Evolutionary conservation across 2,113 vertebrate species (phyloP).

Genomic region (Hydropotes inermis): DNA sequence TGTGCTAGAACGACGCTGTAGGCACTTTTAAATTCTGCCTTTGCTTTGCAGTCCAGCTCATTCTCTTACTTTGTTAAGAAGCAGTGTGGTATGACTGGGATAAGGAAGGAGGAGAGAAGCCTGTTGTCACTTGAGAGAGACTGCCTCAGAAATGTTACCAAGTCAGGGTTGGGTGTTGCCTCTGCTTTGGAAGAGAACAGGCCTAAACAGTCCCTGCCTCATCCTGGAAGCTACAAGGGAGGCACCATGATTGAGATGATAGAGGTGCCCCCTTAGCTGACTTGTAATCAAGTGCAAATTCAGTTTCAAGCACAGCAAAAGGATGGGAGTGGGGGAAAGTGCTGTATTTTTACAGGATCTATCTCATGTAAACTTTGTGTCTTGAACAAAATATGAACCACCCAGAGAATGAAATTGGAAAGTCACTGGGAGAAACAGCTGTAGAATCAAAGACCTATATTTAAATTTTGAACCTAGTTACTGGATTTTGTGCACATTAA

Average conservation of each 20-base stretch:
- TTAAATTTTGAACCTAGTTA: background rate
- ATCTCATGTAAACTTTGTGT: background rate
- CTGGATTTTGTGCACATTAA: background rate
- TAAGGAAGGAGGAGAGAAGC: background rate
- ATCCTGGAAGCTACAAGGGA: background rate
- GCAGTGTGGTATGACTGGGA: background rate
- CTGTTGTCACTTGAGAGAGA: conserved; percentile 49
- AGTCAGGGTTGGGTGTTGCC: conserved; percentile 42
- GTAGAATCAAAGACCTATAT: background rate
- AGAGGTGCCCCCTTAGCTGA: background rate
- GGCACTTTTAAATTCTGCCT: background rate
- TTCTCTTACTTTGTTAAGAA: background rate
- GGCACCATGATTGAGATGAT: background rate
- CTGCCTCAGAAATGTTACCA: conserved; percentile 37
- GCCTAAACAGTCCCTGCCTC: conserved; percentile 35
- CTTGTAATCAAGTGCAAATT: background rate
- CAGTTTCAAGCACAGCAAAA: background rate
- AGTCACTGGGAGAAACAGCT: background rate
- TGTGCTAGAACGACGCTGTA: background rate
- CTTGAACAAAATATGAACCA: background rate
- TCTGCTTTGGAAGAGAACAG: conserved; percentile 39
- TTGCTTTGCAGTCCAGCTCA: background rate
- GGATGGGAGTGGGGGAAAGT: background rate
- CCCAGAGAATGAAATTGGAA: background rate
- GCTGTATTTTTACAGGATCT: background rate